Evolutionary conservation across 2,113 vertebrate species (phyloP).

Genomic region (Amblyopsis rosae): DNA sequence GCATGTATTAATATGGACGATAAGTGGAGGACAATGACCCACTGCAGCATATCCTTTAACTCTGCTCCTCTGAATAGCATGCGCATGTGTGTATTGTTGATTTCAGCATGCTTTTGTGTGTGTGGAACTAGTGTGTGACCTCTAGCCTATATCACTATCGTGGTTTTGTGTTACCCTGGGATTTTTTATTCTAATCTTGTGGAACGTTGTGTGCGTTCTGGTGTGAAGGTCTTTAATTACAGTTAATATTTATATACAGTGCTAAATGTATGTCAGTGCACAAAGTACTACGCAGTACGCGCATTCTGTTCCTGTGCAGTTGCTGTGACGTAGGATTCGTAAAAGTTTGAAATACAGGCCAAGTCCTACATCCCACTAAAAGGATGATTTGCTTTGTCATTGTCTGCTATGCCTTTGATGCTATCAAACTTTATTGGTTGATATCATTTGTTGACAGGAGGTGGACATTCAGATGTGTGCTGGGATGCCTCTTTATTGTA

Average conservation of each 20-base stretch:
- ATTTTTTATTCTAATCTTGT: not conserved
- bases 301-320: conserved; percentile 12
- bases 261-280: conserved; percentile 18
- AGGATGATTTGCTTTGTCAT: conserved; percentile 53
- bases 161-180: not conserved
- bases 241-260: conserved; percentile 14
- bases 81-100: conserved; percentile 15
- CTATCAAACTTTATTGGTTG: not conserved
- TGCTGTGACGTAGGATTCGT: conserved; percentile 38
- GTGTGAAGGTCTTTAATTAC: not conserved
- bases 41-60: conserved; percentile 59
- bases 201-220: not conserved
- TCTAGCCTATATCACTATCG: not conserved
- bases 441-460: not conserved
- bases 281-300: conserved; percentile 12
- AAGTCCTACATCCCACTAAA: conserved; percentile 24
- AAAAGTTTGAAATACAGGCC: conserved; percentile 34
- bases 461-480: not conserved
- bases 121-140: conserved; percentile 19
- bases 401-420: conserved; percentile 38
- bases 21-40: conserved; percentile 55
- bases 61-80: conserved; percentile 34
- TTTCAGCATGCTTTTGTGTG: conserved; percentile 10
- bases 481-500: conserved; percentile 4
- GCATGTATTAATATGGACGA: conserved; percentile 20